Conservation (phyloP, 2,113 vertebrate genomes). For the Rhinoderma darwinii region DNA sequence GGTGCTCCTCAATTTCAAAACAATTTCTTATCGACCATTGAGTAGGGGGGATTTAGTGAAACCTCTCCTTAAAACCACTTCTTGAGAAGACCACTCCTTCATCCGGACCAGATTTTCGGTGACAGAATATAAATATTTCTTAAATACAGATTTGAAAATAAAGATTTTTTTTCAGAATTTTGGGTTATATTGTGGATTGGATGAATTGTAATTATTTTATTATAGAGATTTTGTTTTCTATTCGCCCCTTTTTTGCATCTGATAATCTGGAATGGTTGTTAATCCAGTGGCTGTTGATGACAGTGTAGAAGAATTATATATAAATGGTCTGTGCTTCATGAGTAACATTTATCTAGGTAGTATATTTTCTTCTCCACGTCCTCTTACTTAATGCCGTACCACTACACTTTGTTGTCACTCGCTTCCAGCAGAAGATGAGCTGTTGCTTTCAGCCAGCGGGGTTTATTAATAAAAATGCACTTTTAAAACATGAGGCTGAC, state of each 20-base stretch:
- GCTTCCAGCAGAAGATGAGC: conserved; percentile 23
- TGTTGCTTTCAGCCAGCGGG: conserved; percentile 13
- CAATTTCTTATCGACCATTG: too few relatives aligned
- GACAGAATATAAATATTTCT: too few relatives aligned
- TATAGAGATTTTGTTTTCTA: not conserved
- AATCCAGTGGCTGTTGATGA: not conserved
- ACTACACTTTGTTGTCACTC: conserved; percentile 5
- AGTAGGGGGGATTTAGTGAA: too few relatives aligned
- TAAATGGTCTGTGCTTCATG: not conserved
- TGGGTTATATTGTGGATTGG: too few relatives aligned
- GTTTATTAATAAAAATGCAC: conserved; percentile 41
- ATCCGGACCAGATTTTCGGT: too few relatives aligned
- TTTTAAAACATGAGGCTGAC: conserved; percentile 38
- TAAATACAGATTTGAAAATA: too few relatives aligned
- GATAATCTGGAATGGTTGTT: not conserved
- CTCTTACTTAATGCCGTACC: not conserved
- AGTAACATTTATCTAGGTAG: not conserved
- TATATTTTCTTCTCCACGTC: conserved; percentile 18
- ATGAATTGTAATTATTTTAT: too few relatives aligned
- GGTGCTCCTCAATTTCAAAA: too few relatives aligned
- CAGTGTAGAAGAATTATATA: not conserved
- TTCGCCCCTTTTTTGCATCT: not conserved
- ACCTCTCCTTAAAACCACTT: too few relatives aligned
- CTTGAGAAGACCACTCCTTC: too few relatives aligned
- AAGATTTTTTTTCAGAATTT: too few relatives aligned